phyloP scores from a whole-genome alignment of 2,113 vertebrate genomes.

The Poecilia latipinna region DNA sequence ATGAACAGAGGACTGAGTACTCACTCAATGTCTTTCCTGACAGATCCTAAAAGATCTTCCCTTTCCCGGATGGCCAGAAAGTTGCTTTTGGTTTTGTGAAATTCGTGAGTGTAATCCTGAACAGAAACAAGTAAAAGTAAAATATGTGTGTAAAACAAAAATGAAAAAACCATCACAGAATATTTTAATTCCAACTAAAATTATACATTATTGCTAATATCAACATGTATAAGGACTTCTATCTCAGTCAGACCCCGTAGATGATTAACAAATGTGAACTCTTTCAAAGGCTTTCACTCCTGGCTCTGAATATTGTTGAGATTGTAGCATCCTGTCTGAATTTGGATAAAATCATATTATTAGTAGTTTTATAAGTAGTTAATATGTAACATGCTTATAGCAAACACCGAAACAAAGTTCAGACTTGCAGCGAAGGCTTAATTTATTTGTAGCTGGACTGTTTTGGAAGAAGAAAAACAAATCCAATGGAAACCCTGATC shows the following conservation, averaged over 20 bases:
- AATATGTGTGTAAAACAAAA: too few species aligned
- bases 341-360: neutral
- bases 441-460: neutral
- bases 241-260: neutral
- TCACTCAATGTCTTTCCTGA: constrained; percentile 98
- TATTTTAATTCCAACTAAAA: neutral
- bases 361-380: neutral
- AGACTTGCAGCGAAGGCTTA: neutral
- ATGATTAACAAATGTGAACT: neutral
- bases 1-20: constrained; percentile 58
- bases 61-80: constrained; percentile 93
- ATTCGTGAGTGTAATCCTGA: constrained; percentile 98
- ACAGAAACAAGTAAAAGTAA: constrained; percentile 31
- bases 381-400: neutral
- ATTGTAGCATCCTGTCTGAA: neutral
- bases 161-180: too few species aligned
- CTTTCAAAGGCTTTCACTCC: neutral
- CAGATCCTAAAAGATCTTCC: constrained; percentile 95
- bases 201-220: neutral
- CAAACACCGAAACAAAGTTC: neutral
- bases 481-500: neutral
- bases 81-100: constrained; percentile 99
- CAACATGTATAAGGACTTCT: neutral
- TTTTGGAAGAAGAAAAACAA: neutral
- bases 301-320: neutral